A percentile compares a stretch with the other conserved stretches of the same genome.
Evolutionary conservation across 2,797 vertebrate species (phyloP).

Genomic region (Carcharodon carcharias): DNA sequence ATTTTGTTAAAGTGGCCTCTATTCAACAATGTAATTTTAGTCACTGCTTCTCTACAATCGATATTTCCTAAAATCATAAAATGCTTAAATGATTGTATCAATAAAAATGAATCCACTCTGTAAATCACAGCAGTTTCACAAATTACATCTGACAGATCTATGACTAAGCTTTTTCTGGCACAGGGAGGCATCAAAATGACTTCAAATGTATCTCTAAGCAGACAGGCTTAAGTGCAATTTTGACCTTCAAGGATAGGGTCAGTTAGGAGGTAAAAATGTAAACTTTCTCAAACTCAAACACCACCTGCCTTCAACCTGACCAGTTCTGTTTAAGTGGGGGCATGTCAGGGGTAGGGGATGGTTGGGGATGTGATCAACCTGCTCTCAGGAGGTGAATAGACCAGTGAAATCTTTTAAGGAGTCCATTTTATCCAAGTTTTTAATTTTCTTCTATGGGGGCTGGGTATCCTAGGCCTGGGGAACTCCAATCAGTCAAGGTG

Average conservation of each 20-base stretch:
- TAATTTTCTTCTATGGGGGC: not conserved
- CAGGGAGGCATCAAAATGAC: not conserved
- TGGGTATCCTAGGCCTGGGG: too few relatives aligned
- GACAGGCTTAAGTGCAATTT: not conserved
- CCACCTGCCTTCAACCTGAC: not conserved
- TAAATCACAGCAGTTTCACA: constrained; percentile 9
- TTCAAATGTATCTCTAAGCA: not conserved
- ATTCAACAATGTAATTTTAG: not conserved
- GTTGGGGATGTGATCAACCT: not conserved
- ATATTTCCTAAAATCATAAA: constrained; percentile 18
- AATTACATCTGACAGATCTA: constrained; percentile 2
- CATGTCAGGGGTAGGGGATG: not conserved
- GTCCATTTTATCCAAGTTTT: not conserved
- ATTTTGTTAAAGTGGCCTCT: constrained; percentile 20
- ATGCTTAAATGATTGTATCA: constrained; percentile 23
- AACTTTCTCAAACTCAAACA: not conserved
- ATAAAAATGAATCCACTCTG: constrained; percentile 1
- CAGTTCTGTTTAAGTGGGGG: not conserved
- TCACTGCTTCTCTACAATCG: not conserved
- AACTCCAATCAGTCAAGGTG: not conserved
- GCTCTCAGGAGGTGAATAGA: not conserved
- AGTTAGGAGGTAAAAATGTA: not conserved
- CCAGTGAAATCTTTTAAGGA: not conserved
- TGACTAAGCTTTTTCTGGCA: not conserved
- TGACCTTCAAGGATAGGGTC: not conserved